phyloP scores from a whole-genome alignment of 2,797 vertebrate genomes.

The Propithecus deckenii region DNA sequence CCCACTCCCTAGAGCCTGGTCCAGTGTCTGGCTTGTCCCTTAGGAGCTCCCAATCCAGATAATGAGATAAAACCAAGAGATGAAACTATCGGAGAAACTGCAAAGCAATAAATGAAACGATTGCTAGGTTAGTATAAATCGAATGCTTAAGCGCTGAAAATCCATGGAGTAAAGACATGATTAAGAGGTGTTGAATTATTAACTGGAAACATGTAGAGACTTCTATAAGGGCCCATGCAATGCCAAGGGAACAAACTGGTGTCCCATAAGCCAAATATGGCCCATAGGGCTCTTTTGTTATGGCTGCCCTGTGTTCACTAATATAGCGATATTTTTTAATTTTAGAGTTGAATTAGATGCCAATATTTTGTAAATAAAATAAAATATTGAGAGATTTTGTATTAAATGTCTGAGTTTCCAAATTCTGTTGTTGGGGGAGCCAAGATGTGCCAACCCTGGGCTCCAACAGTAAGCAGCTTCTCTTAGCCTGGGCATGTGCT shows the following conservation, averaged over 20 bases:
- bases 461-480: not conserved
- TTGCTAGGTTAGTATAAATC: not conserved
- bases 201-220: not conserved
- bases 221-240: not conserved
- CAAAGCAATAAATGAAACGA: not conserved
- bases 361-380: not conserved
- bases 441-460: not conserved
- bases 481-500: accelerated
- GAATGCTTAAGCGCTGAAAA: not conserved
- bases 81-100: not conserved
- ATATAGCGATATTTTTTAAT: not conserved
- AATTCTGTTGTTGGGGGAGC: not conserved
- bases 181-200: not conserved
- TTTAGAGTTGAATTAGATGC: not conserved
- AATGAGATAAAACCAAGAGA: not conserved
- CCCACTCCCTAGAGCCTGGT: not conserved
- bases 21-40: not conserved
- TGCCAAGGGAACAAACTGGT: not conserved
- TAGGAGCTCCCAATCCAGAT: not conserved
- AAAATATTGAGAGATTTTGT: not conserved
- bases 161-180: not conserved
- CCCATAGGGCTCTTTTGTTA: not conserved
- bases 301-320: not conserved
- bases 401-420: not conserved
- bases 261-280: not conserved